Conservation (phyloP, 2,797 vertebrate genomes). For the Aythya fuligula region DNA sequence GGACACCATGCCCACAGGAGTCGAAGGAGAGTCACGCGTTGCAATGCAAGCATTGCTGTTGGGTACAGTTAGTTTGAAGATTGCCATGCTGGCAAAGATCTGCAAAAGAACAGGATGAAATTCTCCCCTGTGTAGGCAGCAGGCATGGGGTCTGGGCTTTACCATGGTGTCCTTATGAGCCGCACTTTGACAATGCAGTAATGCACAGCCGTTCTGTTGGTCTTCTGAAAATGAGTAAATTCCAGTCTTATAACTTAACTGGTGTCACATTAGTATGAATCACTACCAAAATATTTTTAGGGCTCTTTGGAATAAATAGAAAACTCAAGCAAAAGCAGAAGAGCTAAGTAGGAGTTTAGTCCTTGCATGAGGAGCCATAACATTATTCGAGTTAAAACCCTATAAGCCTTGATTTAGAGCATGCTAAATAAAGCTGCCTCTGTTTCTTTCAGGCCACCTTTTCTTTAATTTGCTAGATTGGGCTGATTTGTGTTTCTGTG, state of each 20-base stretch:
- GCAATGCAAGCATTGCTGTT: neutral
- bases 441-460: neutral
- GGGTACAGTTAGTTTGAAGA: neutral
- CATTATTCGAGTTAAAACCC: neutral
- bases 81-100: neutral
- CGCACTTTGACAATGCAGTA: neutral
- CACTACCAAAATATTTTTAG: conserved; percentile 26
- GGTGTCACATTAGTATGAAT: conserved; percentile 35
- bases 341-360: neutral
- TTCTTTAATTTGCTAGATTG: neutral
- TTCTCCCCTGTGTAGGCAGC: neutral
- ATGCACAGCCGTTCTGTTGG: neutral
- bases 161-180: neutral
- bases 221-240: conserved; percentile 36
- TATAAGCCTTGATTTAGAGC: neutral
- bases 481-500: neutral
- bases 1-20: neutral
- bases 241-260: conserved; percentile 39
- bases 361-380: neutral
- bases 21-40: neutral
- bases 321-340: conserved; percentile 47
- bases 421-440: neutral
- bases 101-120: neutral
- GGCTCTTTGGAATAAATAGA: conserved; percentile 34
- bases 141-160: neutral